Evolutionary conservation across 2,113 vertebrate species (phyloP).

Genomic region (Sclerurus mexicanus): DNA sequence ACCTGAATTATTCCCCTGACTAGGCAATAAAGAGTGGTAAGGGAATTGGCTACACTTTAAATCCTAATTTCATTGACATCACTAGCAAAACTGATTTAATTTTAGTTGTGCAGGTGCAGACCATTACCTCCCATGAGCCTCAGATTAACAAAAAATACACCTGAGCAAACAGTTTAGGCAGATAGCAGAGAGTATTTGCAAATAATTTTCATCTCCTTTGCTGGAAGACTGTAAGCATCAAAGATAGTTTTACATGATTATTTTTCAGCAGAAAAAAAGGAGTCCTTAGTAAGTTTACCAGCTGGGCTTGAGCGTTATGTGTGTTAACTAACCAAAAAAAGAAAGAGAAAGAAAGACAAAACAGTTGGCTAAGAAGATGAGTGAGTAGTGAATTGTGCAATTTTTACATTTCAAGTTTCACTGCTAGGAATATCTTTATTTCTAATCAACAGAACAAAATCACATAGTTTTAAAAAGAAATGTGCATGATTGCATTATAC

Average conservation of each 20-base stretch:
- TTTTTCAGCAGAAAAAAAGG: neutral
- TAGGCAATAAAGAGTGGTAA: neutral
- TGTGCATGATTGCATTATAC: conserved; percentile 52
- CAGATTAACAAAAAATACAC: conserved; percentile 9
- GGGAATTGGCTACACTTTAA: neutral
- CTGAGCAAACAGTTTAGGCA: neutral
- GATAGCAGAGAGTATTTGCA: neutral
- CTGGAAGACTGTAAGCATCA: neutral
- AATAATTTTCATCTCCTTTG: neutral
- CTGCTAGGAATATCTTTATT: neutral
- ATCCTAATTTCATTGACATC: neutral
- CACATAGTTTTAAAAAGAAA: conserved; percentile 15
- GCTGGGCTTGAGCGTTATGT: neutral
- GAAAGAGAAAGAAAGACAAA: neutral
- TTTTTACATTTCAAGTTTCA: neutral
- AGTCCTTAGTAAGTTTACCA: neutral
- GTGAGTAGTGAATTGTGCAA: neutral
- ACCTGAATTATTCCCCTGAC: neutral
- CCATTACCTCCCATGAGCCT: neutral
- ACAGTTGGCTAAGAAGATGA: neutral
- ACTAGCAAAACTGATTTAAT: neutral
- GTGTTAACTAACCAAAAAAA: neutral
- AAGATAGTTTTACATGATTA: neutral
- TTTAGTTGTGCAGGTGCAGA: neutral
- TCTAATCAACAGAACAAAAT: conserved; percentile 31